Percentiles rank a stretch among this genome's conserved stretches.
These are phyloP conservation scores for Acleris emargana DNA, from an alignment of 2,888 invertebrate species.

Conservation along the genomic window DNA sequence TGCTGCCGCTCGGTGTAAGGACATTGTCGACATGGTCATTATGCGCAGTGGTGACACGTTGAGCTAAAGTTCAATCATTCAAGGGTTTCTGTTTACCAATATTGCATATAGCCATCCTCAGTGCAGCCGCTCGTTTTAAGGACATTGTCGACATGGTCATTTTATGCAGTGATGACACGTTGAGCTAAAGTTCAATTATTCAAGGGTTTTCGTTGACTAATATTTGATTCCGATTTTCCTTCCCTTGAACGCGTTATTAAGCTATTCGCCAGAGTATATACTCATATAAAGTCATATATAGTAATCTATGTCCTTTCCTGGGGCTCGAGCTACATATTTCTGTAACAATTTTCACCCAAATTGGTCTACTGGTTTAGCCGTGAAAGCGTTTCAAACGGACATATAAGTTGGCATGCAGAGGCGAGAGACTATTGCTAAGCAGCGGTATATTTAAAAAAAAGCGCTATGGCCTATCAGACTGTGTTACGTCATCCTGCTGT, in stretches of 20 bases:
- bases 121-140: conserved; percentile 87
- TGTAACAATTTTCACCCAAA: too few relatives aligned
- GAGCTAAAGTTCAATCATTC: conserved; percentile 68
- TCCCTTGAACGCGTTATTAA: not conserved
- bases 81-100: not conserved
- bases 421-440: too few relatives aligned
- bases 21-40: conserved; percentile 88
- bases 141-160: conserved; percentile 88
- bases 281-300: too few relatives aligned
- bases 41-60: conserved; percentile 84
- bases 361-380: too few relatives aligned
- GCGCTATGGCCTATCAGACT: too few relatives aligned
- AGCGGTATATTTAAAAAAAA: too few relatives aligned
- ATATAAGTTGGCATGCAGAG: too few relatives aligned
- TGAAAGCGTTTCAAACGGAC: too few relatives aligned
- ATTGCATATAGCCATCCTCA: conserved; percentile 86
- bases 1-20: conserved; percentile 87
- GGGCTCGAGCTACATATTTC: too few relatives aligned
- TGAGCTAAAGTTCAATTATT: conserved; percentile 70
- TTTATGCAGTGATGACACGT: conserved; percentile 84
- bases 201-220: not conserved
- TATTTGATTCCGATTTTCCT: not conserved
- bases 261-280: too few relatives aligned
- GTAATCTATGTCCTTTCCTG: too few relatives aligned
- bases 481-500: too few relatives aligned